Evolutionary conservation across 2,888 invertebrate genomes (phyloP), one percentile per base, ranked within the genome.

Genomic region (Amphipoea oculea): DNA sequence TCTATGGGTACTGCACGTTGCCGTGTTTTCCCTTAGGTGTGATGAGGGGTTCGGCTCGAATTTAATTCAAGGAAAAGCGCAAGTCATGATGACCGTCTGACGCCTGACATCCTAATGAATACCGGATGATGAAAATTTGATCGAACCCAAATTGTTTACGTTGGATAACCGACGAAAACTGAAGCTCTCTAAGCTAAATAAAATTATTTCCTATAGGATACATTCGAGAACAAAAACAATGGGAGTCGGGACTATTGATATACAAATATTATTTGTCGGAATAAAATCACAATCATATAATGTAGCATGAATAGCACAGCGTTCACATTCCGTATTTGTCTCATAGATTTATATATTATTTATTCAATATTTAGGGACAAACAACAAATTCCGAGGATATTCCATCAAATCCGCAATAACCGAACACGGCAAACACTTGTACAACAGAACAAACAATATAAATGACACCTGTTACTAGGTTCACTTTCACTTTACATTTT

Each of bases 401-500:
- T 89, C 89, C 86, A 89, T 88, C 86, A 86, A 76, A 86, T 85
- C 85, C 84, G 78, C 89, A 90, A 91, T 91, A 91, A 89, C 86
- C 82, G 78, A 89, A 85, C 70, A 76, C 66, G 63, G 73, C 85
- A 90, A 90, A 90, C 86, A 91, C 91, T 91, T 90, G 89, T 91
- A 86, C 83, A 93, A 91, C 92, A 92, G 92, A 92, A 90, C 91
- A 93, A 92, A 92, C 90, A 92, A 90, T 92, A 94, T 95, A 93
- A 94, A 92, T 92, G 92, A 90, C 95, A 95, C 95, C 95, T 95
- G 95, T 95, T 95, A 95, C 95, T 86, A 91, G 90, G 88, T 91
- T 93, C 92, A 92, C 92, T 94, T 94, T 95, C 93, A 93, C 93
- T 95, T 94, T 90, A 92, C 92, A 92, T 95, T 94, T 40, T 36